Percentiles rank a stretch among this genome's conserved stretches.
These are phyloP conservation scores for Brachyrhaphis roseni DNA, from an alignment of 2,797 vertebrate genomes.

Conservation along the genomic window DNA sequence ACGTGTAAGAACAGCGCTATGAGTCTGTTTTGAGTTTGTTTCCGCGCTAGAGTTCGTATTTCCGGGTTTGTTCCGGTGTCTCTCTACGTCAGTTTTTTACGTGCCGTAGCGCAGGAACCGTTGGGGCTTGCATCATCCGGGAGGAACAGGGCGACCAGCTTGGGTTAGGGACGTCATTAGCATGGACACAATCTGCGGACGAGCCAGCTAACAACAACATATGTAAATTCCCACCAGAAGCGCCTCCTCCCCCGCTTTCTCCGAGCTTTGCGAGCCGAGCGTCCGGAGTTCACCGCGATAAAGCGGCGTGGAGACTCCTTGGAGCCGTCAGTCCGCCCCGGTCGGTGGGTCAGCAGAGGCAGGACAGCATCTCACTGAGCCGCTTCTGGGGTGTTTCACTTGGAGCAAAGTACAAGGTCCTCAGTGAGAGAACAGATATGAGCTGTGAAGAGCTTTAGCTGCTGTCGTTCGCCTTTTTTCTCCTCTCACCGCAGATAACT, in stretches of 20 bases:
- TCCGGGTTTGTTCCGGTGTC: conserved; percentile 22
- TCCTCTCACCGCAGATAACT: not conserved
- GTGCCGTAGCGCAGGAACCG: conserved; percentile 16
- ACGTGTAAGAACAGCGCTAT: not conserved
- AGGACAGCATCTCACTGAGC: conserved; percentile 14
- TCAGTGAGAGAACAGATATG: conserved; percentile 51
- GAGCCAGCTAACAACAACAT: not conserved
- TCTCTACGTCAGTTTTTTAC: not conserved
- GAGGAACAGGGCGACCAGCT: not conserved
- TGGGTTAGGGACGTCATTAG: not conserved
- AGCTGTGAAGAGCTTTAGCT: conserved; percentile 43
- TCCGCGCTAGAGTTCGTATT: conserved; percentile 18
- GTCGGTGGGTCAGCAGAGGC: conserved; percentile 5
- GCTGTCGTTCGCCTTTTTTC: not conserved
- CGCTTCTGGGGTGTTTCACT: conserved; percentile 33
- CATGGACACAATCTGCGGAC: not conserved
- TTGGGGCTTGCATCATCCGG: conserved; percentile 59
- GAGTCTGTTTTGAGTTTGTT: not conserved
- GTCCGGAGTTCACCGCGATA: not conserved
- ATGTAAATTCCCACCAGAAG: not conserved
- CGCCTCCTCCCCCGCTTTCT: conserved; percentile 1
- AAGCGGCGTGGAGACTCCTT: not conserved
- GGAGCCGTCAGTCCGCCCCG: not conserved
- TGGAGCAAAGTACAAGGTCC: conserved; percentile 75
- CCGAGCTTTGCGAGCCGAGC: not conserved